phyloP scores from a whole-genome alignment of 2,797 vertebrate genomes.

The Phalloptychus januarius region DNA sequence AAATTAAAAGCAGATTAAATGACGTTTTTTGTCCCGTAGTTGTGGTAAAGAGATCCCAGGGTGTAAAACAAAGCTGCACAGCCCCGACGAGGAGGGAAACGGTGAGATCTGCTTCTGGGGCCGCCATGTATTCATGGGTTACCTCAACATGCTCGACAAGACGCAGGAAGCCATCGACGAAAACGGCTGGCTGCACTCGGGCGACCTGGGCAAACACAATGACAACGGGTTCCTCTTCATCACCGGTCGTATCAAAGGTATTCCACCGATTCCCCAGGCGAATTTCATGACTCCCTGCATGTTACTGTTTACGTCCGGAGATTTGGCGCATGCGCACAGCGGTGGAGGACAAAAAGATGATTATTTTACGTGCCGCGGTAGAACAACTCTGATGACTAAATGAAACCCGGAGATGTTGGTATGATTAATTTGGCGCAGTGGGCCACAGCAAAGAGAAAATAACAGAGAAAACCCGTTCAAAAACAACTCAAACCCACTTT shows the following conservation, averaged over 20 bases:
- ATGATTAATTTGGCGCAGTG: no score
- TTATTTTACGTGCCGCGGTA: no score
- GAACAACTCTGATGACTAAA: no score
- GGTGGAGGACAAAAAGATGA: no score
- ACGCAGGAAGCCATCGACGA: conserved; percentile 85
- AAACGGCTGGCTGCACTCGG: conserved; percentile 93
- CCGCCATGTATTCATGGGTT: conserved; percentile 97
- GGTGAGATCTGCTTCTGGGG: conserved; percentile 95
- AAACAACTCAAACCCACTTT: no score
- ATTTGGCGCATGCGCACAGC: no score
- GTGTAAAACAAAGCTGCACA: conserved; percentile 84
- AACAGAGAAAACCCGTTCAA: no score
- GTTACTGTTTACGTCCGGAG: no score
- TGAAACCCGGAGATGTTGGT: no score
- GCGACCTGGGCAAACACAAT: conserved; percentile 90
- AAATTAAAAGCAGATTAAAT: neutral
- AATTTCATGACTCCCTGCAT: neutral
- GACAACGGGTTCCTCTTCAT: conserved; percentile 88
- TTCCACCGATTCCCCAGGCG: neutral
- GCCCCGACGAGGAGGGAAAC: conserved; percentile 76
- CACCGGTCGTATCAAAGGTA: conserved; percentile 95
- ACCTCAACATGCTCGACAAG: conserved; percentile 87
- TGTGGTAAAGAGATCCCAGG: conserved; percentile 87
- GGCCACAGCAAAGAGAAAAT: no score
- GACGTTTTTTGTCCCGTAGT: conserved; percentile 63